phyloP scores from a whole-genome alignment of 2,797 vertebrate species.

The Hafferia zeledoni region DNA sequence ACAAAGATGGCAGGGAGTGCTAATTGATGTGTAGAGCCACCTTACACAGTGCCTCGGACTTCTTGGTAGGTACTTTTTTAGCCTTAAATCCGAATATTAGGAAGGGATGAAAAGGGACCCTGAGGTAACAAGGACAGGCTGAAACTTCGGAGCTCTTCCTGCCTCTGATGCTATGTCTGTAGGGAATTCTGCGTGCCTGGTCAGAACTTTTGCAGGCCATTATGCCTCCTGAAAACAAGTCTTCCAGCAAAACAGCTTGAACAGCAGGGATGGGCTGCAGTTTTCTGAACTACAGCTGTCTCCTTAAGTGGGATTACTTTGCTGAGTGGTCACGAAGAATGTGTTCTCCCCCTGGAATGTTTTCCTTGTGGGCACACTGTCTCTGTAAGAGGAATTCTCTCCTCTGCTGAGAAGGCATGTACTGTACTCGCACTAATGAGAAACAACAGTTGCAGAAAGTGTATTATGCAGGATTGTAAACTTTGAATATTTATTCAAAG shows the following conservation, averaged over 20 bases:
- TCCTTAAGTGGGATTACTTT: conserved; percentile 65
- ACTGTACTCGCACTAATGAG: conserved; percentile 30
- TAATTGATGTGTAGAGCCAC: background rate
- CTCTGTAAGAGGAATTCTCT: conserved; percentile 50
- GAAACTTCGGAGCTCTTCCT: background rate
- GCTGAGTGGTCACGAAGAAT: conserved; percentile 72
- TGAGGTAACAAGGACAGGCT: conserved; percentile 13
- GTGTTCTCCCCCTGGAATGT: conserved; percentile 70
- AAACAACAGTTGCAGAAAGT: conserved; percentile 58
- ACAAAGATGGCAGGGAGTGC: background rate
- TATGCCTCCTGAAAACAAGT: conserved; percentile 43
- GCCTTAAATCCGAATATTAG: conserved; percentile 12
- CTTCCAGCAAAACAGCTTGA: conserved; percentile 54
- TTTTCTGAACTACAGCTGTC: conserved; percentile 52
- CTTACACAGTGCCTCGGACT: background rate
- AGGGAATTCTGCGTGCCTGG: conserved; percentile 30
- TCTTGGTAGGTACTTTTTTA: background rate
- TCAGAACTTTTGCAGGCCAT: conserved; percentile 22
- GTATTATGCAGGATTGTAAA: conserved; percentile 48
- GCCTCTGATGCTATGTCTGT: background rate
- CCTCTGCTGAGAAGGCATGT: conserved; percentile 51
- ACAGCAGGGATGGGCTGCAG: conserved; percentile 58
- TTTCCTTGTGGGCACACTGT: conserved; percentile 62
- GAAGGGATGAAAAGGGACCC: background rate
- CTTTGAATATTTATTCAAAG: conserved; percentile 47